Percentiles rank a stretch among this genome's conserved stretches.
These are phyloP conservation scores for Heliconius eleuchia DNA, from an alignment of 1,140 invertebrate species.

Conservation along the genomic window DNA sequence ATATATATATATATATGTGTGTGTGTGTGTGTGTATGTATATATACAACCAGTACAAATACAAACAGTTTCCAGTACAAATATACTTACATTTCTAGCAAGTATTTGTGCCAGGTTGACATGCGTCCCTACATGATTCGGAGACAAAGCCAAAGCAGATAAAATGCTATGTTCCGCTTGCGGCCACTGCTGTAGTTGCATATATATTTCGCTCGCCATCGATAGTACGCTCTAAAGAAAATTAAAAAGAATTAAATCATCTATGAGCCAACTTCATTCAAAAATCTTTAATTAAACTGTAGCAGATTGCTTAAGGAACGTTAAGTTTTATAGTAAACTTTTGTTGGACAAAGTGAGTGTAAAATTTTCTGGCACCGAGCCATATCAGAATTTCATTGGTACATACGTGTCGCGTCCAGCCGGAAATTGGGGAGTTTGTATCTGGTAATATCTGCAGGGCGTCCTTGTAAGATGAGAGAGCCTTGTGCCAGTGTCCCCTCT, in stretches of 20 bases:
- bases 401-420: constrained; percentile 74
- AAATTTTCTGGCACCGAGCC: constrained; percentile 33
- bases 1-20: too few relatives aligned
- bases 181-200: constrained; percentile 89
- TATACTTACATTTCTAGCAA: constrained; percentile 90
- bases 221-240: constrained; percentile 87
- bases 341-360: constrained; percentile 30
- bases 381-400: constrained; percentile 34
- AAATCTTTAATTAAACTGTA: constrained; percentile 7
- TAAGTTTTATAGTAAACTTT: constrained; percentile 18
- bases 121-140: constrained; percentile 94
- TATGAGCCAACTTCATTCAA: neutral
- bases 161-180: constrained; percentile 92
- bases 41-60: too few relatives aligned
- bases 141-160: constrained; percentile 89
- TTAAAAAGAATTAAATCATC: constrained; percentile 2
- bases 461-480: constrained; percentile 95
- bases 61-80: too few relatives aligned
- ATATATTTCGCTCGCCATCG: constrained; percentile 93
- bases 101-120: constrained; percentile 94
- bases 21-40: too few relatives aligned
- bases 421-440: constrained; percentile 59
- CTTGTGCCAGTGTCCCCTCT: constrained; percentile 91
- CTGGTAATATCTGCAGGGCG: constrained; percentile 90
- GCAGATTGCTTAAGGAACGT: constrained; percentile 10